Evolutionary conservation across 1,140 invertebrate species (phyloP).

Genomic region (Camponotus floridanus): DNA sequence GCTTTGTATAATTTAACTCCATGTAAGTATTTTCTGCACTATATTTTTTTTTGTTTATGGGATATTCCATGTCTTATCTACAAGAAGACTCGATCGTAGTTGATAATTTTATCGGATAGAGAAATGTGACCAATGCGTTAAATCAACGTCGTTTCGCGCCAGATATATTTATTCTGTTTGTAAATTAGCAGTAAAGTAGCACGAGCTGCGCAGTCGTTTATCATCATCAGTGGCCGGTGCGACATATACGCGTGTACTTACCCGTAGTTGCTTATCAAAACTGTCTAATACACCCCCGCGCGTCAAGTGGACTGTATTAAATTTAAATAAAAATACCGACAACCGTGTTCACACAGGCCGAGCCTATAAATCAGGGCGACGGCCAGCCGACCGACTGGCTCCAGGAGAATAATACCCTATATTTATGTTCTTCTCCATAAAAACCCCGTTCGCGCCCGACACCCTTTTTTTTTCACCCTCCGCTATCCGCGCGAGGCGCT

Average conservation of each 20-base stretch:
- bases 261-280: slow-evolving; percentile 76
- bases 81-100: background rate
- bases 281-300: slow-evolving; percentile 82
- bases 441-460: slow-evolving; percentile 80
- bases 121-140: slow-evolving; percentile 21
- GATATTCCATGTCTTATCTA: background rate
- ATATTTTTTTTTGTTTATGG: background rate
- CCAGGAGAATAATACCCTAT: slow-evolving; percentile 84
- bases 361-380: slow-evolving; percentile 85
- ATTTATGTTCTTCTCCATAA: slow-evolving; percentile 84
- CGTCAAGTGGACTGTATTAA: slow-evolving; percentile 84
- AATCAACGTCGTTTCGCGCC: slow-evolving; percentile 36
- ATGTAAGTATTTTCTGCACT: background rate
- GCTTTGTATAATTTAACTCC: background rate
- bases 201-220: slow-evolving; percentile 65
- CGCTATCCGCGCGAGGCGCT: slow-evolving; percentile 55
- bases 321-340: slow-evolving; percentile 87
- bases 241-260: slow-evolving; percentile 65
- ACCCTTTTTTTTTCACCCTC: slow-evolving; percentile 67
- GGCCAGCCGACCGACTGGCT: slow-evolving; percentile 78
- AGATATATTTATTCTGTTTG: background rate
- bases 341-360: slow-evolving; percentile 84
- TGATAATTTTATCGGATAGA: slow-evolving; percentile 29
- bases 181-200: slow-evolving; percentile 64
- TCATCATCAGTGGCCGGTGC: slow-evolving; percentile 69